Evolutionary conservation across 2,113 vertebrate species (phyloP), one percentile per base, ranked within the genome.

Genomic region (Penelope pileata): DNA sequence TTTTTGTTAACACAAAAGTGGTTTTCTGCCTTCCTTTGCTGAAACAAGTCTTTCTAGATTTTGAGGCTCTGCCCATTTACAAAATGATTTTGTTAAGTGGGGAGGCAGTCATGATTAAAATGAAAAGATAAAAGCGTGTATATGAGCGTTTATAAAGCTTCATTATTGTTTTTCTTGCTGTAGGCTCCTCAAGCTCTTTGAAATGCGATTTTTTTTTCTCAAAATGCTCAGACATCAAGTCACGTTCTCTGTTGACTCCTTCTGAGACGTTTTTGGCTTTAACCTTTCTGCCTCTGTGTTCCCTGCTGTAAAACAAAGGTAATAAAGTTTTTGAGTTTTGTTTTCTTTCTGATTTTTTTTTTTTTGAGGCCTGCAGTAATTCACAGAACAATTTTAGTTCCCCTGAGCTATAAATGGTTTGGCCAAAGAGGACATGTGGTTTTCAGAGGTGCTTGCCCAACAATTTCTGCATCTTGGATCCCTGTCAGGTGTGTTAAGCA

Each of bases 371-470:
- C 12, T 77, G 16, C 23, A 77, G 68, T 54, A 86, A 86, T 62
- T 82, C 10, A 11, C 32, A 78, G 38, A 92, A 86, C 32, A 92
- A 58, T 69, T 90, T 36, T 70, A 86, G 38, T 68, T 91, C 22
- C 48, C 47, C n/a, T 3, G 2, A 62, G 82, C 56, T 88, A 70
- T 50, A 93, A 62, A 62, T 86, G 73, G 24, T 83, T 87, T 95
- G 75, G 72, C 87, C 66, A 70, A 85, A 79, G 15, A 10, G 3
- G 7, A 70, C 36, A 54, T 86, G 76, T 60, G 73, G 81, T 81
- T 91, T 96, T 95, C 43, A 90, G 85, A 81, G 24, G 27, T 90
- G n/a, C 22, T 86, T 94, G 82, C 59, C 56, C 54, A 91, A 34
- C 12, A 38, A 0, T 86, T 88, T 95, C 43, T 80, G 27, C 23